Conservation (phyloP, 2,113 vertebrate genomes). For the Semnornis frantzii region DNA sequence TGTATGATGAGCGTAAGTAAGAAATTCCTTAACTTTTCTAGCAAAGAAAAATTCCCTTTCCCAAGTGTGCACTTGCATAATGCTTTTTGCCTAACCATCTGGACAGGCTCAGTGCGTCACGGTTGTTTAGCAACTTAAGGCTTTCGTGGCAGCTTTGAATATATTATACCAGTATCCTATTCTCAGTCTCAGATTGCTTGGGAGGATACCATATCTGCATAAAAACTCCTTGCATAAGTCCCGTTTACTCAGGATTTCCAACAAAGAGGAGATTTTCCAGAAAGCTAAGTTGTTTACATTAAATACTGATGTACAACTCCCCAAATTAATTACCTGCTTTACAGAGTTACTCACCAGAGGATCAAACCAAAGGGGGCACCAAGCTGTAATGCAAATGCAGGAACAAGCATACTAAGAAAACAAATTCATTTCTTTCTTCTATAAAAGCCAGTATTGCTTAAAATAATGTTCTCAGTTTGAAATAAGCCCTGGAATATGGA, state of each 20-base stretch:
- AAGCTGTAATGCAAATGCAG: background rate
- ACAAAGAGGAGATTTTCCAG: background rate
- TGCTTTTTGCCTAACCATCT: conserved; percentile 42
- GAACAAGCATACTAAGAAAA: background rate
- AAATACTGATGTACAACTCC: background rate
- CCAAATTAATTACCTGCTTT: background rate
- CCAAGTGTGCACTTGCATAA: conserved; percentile 28
- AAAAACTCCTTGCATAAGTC: conserved; percentile 12
- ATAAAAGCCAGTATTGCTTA: background rate
- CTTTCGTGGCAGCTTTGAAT: conserved; percentile 49
- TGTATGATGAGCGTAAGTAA: background rate
- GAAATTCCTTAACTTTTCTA: background rate
- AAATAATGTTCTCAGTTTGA: background rate
- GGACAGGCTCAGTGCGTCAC: conserved; percentile 37
- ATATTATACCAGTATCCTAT: conserved; percentile 18
- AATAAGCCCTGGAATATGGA: background rate
- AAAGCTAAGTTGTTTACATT: background rate
- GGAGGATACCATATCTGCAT: conserved; percentile 46
- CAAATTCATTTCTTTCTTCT: background rate
- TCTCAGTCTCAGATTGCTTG: conserved; percentile 33
- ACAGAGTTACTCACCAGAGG: background rate
- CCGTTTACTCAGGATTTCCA: conserved; percentile 9
- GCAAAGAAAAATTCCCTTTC: background rate
- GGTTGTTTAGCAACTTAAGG: conserved; percentile 59
- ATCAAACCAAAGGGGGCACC: background rate